Conservation (phyloP, 2,797 vertebrate species). For the Ara ararauna region DNA sequence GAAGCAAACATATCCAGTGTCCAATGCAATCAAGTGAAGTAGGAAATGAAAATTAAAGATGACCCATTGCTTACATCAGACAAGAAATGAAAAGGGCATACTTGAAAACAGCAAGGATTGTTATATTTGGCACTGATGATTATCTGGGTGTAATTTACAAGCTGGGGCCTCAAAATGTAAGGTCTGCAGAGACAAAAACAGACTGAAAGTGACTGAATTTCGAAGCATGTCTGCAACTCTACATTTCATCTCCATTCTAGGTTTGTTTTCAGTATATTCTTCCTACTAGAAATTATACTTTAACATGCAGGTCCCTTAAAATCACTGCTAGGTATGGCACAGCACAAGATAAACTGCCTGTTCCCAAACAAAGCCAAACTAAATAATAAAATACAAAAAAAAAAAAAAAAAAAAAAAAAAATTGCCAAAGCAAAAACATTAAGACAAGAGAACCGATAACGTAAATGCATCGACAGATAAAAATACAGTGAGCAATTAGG, state of each 20-base stretch:
- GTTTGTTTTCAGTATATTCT: neutral
- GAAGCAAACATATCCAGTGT: neutral
- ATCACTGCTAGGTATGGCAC: neutral
- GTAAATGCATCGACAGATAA: neutral
- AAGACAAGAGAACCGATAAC: neutral
- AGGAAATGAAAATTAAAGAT: neutral
- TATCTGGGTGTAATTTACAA: neutral
- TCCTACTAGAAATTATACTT: neutral
- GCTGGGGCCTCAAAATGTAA: neutral
- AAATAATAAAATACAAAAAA: neutral
- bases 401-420: neutral
- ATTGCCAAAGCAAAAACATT: neutral
- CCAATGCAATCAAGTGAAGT: neutral
- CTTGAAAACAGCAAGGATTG: neutral
- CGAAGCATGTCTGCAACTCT: neutral
- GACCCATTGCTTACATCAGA: neutral
- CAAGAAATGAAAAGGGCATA: neutral
- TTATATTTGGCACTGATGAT: neutral
- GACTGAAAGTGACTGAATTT: neutral
- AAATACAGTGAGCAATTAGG: neutral
- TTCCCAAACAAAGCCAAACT: neutral
- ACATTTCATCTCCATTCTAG: fast-evolving
- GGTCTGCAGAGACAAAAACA: neutral
- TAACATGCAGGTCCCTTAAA: neutral
- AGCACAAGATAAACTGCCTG: neutral